Evolutionary conservation across 2,888 invertebrate genomes (phyloP).

Genomic region (Eristalis pertinax): DNA sequence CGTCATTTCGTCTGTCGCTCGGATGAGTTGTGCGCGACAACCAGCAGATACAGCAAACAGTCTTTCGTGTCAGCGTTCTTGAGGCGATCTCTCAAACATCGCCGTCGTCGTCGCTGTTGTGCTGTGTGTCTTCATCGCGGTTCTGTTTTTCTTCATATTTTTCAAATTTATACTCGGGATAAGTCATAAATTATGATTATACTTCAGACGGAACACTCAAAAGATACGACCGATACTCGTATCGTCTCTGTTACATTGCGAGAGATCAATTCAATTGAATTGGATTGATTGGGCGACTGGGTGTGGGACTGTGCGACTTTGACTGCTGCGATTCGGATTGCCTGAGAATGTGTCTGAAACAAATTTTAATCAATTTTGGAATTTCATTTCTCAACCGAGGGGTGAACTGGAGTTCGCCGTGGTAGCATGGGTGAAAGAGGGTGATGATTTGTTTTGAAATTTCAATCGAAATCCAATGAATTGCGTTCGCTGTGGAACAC

Average conservation of each 20-base stretch:
- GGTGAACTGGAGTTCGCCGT: background rate
- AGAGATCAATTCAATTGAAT: slow-evolving; percentile 70
- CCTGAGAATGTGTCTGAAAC: slow-evolving; percentile 46
- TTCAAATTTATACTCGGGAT: slow-evolving; percentile 61
- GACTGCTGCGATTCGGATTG: too few relatives aligned
- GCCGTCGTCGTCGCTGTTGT: background rate
- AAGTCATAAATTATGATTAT: slow-evolving; percentile 67
- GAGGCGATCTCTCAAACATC: slow-evolving; percentile 43
- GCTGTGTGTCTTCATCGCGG: slow-evolving; percentile 1
- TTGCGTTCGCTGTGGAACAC: background rate
- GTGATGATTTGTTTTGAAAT: background rate
- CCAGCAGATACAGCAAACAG: slow-evolving; percentile 39
- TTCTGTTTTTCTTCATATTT: slow-evolving; percentile 51
- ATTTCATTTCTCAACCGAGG: background rate
- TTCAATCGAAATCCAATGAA: background rate
- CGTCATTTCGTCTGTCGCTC: slow-evolving; percentile 3
- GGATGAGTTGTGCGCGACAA: background rate
- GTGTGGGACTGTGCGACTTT: slow-evolving; percentile 6
- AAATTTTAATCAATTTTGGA: slow-evolving; percentile 63
- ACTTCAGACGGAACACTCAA: slow-evolving; percentile 11
- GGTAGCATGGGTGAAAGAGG: background rate
- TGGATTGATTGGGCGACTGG: slow-evolving; percentile 61
- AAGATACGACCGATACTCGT: slow-evolving; percentile 29
- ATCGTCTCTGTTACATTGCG: slow-evolving; percentile 41
- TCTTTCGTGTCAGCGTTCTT: slow-evolving; percentile 37